Base-by-base conservation (phyloP, 64 coral and sea anemone genomes). In the Dendronephthya gigantea region DNA sequence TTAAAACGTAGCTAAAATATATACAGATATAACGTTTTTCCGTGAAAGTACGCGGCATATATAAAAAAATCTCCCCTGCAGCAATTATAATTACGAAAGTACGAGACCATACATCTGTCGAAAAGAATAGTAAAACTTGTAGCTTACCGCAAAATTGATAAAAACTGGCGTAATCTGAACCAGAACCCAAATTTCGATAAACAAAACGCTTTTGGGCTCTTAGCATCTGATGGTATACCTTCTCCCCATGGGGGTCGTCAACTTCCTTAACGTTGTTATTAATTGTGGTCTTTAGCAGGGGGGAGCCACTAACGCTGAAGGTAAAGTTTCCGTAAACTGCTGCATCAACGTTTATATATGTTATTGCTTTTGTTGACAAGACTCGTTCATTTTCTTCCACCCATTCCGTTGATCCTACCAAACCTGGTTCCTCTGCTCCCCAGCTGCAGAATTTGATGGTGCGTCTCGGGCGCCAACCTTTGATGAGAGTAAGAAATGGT, bases 351-450 rank as follows among this genome's bases (percentile, higher is more conserved):
- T 98, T 98, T 25, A 98, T 23, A 50, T 98, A 98, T 8, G 92
- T 92, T 11, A 98, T 86, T 35, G 81, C 95, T 85, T 92, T 83
- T 32, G 91, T 90, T 65, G 89, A 93, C 9, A 98, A 74, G 2
- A 88, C 39, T 40, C 81, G 13, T 58, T 81, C 17, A 30, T 74
- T 79, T 85, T 93, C 95, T 92, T 98, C 95, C 4, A 98, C 95
- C 95, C 95, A 98, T 68, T 98, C 95, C 43, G 95, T 98, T 28
- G 95, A 93, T 16, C 95, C 95, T 19, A 98, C 17, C 28, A 98
- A 83, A 15, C 95, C 95, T 89, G 82, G 87, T 28, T 98, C 95
- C 62, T 98, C 95, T 31, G 92, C 95, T 58, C 95, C 95, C 95
- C 95, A 98, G 51, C 95, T 98, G 33, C 91, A 93, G 28, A 98